Base-by-base conservation (phyloP, 2,113 vertebrate species). In the Albula glossodonta region DNA sequence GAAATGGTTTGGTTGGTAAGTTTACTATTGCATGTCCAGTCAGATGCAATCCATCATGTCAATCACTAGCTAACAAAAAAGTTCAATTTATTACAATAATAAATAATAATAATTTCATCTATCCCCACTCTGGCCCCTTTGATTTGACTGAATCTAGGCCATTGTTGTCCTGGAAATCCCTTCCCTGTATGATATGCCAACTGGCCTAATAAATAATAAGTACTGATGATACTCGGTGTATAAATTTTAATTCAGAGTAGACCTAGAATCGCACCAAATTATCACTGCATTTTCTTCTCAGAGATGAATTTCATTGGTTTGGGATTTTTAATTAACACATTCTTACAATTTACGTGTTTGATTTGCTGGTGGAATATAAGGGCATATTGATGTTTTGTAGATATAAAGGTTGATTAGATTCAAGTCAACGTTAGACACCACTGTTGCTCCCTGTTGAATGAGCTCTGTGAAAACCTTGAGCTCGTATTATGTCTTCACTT, bases 121-220 rank as follows among this genome's bases (percentile, higher is more conserved):
- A 41, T 41, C 22, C 60, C 5, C 15, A 19, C 17, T 66, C 15
- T 66, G 60, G 60, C 60, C 22, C 60, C 60, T 19, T 22, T 15
- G 60, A 19, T 66, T 66, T 66, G 17, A 19, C 22, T 15, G 17
- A 66, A 0, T 22, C 2, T 66, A 22, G 17, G 19, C 22, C 7
- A 19, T 19, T 8, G 15, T 66, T 22, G 70, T 19, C 25, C 25
- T 77, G 8, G 25, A 5, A 25, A 77, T 77, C 8, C 83, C 9
- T 22, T 13, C 83, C 31, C 51, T 3, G 9, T 78, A 8, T 31
- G 51, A 78, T 17, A 79, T 53, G 8, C 51, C n/a, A 12, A 49
- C 41, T 80, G 22, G 10, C 48, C 41, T 50, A 80, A 78, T 84
- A 52, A 53, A 84, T 84, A 60, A 84, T 25, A 15, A 48, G 31